Percentiles rank a stretch among this genome's conserved stretches.
Evolutionary conservation across 2,888 invertebrate species (phyloP).

Genomic region (Heliconius aoede): DNA sequence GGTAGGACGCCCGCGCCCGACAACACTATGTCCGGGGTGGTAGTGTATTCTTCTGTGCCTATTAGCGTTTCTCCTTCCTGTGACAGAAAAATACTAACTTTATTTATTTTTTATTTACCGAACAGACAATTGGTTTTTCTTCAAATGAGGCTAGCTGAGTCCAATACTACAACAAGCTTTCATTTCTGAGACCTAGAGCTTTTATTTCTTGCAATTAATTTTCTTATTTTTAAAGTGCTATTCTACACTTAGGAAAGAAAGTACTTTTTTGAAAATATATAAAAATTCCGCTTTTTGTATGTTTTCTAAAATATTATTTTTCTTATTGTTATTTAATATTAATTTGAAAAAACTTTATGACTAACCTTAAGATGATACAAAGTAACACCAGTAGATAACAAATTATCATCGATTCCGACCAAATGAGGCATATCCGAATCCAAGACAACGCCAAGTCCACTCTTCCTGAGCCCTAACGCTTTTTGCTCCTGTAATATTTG

Average conservation of each 20-base stretch:
- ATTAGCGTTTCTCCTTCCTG: conserved; percentile 94
- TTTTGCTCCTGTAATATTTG: conserved; percentile 94
- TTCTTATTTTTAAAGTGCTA: too few species aligned
- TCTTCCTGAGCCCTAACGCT: conserved; percentile 92
- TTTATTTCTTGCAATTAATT: too few species aligned
- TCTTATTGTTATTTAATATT: too few species aligned
- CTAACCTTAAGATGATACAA: conserved; percentile 92
- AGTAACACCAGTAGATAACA: conserved; percentile 95
- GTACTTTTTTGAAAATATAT: too few species aligned
- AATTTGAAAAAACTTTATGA: neutral
- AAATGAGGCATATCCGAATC: conserved; percentile 96
- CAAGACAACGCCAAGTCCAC: conserved; percentile 93
- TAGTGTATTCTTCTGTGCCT: conserved; percentile 89
- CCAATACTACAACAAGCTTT: neutral
- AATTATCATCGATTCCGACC: conserved; percentile 95
- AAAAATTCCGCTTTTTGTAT: too few species aligned
- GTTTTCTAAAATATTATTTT: too few species aligned
- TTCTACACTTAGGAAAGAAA: too few species aligned
- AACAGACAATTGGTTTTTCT: too few species aligned
- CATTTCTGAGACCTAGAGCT: too few species aligned
- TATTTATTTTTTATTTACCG: neutral
- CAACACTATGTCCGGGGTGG: conserved; percentile 90
- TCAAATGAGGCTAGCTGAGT: too few species aligned
- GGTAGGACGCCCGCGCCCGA: conserved; percentile 90
- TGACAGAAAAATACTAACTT: neutral